Evolutionary conservation across 2,888 invertebrate species (phyloP), one percentile per base, ranked within the genome.

Genomic region (Drosophila sordidula): DNA sequence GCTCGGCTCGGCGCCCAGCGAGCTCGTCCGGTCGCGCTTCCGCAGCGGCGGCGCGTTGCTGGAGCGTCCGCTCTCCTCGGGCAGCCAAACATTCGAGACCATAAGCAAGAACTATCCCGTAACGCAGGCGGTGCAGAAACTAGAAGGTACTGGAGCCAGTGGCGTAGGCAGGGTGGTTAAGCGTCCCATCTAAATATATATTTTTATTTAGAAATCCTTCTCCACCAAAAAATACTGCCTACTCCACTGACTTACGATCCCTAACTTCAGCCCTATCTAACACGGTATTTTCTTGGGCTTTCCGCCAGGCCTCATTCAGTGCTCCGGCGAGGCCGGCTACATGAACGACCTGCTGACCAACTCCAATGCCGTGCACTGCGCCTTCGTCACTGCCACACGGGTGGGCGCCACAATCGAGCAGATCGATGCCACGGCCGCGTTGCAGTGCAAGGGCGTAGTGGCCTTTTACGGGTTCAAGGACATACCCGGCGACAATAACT

Each of bases 321-420:
- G 95, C 75, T 93, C 94, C 80, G 98, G 97, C 2, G 96, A 96
- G 90, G 96, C 96, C 0, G 93, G 94, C 52, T 98, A 96, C 90
- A 93, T 95, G 18, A 95, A 96, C 89, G 98, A 98, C 90, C 92
- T 96, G 18, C 94, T 95, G 6, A 93, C 93, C 93, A 93, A 0
- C 92, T 94, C 74, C 95, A 97, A 75, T 51, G 92, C 94, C 96
- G 1, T 92, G 67, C 81, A 90, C 78, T 82, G 82, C 1, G 94
- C 94, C 0, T 95, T 96, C 70, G 90, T 94, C 64, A 93, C 90
- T 54, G 95, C 95, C 0, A 93, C 93, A 16, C 88, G 82, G n/a
- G 93, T 96, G 16, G 94, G 96, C 79, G 87, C 93, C 1, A 90
- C 93, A 0, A 80, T 82, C 9, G 87, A 87, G 38, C 41, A 50